Base-by-base conservation (phyloP, 2,797 vertebrate species). In the Champsocephalus gunnari region DNA sequence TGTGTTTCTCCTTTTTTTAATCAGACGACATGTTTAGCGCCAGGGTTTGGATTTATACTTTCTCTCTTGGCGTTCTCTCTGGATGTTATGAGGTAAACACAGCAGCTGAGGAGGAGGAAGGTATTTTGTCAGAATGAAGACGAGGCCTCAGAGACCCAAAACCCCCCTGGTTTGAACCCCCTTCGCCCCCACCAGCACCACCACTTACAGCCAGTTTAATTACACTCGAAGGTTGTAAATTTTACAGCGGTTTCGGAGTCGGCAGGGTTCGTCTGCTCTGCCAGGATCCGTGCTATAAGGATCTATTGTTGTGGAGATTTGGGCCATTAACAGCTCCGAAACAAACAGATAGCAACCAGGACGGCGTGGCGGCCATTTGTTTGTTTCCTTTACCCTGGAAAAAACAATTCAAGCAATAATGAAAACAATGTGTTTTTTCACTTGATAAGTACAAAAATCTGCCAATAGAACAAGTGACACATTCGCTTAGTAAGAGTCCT, bases 121-220 rank as follows among this genome's bases (percentile, higher is more conserved):
- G 56, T 68, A 21, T 78, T 69, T 58, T 38, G 38, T 70, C 50
- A 13, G 47, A 21, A 63, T 19, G 66, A 48, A 50, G 47, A 66
- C n/a, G 73, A 76, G 55, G 45, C 79, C 71, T 66, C 64, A 28
- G 65, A 82, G 66, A 57, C 57, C 1, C 5, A 7, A 1, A 1
- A 14, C 32, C 67, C 14, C 61, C 24, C 8, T 4, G 21, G 21
- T 6, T 28, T 28, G 28, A 28, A 5, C 10, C 24, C 9, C 19
- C n/a, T n/a, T 21, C 0, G 12, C 62, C 2, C 24, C 76, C 53
- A 11, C 69, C 66, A 16, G 82, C 85, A 77, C 88, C 66, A 16
- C 83, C 85, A 77, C 88, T 86, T 74, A 82, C 76, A 84, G 76
- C 85, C 74, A 78, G 81, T 91, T 92, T 91, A 90, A 92, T 93